Evolutionary conservation across 2,113 vertebrate genomes (phyloP).

Genomic region (Tympanuchus pallidicinctus): DNA sequence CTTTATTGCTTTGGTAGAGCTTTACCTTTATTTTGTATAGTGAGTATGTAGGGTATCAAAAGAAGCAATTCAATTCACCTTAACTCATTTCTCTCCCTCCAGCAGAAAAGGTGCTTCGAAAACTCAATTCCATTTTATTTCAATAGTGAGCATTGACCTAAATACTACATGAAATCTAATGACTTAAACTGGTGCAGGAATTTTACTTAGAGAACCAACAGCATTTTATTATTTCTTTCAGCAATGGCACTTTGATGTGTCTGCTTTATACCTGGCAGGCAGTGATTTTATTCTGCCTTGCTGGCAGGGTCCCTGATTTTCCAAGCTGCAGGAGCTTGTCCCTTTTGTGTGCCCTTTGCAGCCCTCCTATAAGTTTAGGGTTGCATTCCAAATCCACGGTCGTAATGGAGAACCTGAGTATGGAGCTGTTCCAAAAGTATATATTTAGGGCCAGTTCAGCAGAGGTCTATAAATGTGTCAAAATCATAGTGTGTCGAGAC

Average conservation of each 20-base stretch:
- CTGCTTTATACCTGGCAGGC: neutral
- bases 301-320: neutral
- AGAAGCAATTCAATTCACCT: neutral
- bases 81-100: neutral
- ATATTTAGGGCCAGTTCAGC: neutral
- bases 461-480: neutral
- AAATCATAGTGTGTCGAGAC: neutral
- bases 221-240: neutral
- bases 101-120: neutral
- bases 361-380: neutral
- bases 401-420: neutral
- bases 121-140: neutral
- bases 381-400: neutral
- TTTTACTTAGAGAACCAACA: neutral
- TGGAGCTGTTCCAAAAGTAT: neutral
- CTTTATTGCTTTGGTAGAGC: neutral
- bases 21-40: neutral
- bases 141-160: neutral
- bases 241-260: neutral
- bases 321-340: neutral
- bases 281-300: neutral
- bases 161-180: neutral
- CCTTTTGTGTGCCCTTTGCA: conserved; percentile 17
- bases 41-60: neutral
- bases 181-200: neutral